Conservation (phyloP, 2,888 invertebrate genomes). For the Psylliodes chrysocephalus region DNA sequence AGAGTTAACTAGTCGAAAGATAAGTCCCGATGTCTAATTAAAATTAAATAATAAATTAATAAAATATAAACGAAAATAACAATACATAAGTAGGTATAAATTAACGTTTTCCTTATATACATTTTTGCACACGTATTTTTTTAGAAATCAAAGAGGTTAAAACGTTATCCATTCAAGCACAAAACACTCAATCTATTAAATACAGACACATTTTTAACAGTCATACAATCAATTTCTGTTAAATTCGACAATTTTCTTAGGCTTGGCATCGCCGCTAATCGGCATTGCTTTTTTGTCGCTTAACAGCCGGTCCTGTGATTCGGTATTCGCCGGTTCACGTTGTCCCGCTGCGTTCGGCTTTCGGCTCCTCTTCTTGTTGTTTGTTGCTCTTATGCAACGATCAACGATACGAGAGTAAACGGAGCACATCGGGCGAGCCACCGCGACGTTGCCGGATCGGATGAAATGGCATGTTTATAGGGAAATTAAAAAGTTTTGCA, state of each 20-base stretch:
- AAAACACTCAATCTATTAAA: too few species aligned
- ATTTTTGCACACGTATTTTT: too few species aligned
- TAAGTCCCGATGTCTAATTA: too few species aligned
- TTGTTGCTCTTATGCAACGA: constrained; percentile 42
- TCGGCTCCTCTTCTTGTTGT: constrained; percentile 38
- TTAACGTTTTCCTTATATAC: too few species aligned
- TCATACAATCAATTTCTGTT: too few species aligned
- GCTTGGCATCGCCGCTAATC: constrained; percentile 12
- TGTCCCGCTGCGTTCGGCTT: constrained; percentile 23
- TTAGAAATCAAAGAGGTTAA: too few species aligned
- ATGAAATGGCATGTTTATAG: constrained; percentile 46
- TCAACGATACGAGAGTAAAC: constrained; percentile 38
- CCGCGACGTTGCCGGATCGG: constrained; percentile 22
- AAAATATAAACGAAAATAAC: too few species aligned
- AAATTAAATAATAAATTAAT: too few species aligned
- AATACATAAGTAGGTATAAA: too few species aligned
- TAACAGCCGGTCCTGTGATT: constrained; percentile 21
- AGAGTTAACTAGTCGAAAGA: too few species aligned
- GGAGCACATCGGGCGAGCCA: constrained; percentile 35
- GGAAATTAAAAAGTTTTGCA: not conserved
- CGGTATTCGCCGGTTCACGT: constrained; percentile 20
- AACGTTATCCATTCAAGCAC: too few species aligned
- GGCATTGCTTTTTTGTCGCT: constrained; percentile 21
- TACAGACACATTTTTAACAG: not conserved
- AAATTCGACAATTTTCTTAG: not conserved